phyloP scores from a whole-genome alignment of 2,113 vertebrate species.

The Recurvirostra avosetta region DNA sequence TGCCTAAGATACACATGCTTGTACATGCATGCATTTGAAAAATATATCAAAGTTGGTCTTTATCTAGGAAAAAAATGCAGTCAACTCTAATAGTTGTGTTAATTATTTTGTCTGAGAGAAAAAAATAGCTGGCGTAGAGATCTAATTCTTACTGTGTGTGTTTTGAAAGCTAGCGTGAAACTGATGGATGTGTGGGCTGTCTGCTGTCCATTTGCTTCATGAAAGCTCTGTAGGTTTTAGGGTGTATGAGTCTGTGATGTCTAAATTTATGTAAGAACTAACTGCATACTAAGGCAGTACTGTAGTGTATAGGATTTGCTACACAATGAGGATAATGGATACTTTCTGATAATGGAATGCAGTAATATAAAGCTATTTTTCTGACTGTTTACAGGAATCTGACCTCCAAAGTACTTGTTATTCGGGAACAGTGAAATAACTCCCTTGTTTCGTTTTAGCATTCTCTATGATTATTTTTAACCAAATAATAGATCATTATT shows the following conservation, averaged over 20 bases:
- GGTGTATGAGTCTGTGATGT: background rate
- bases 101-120: constrained; percentile 41
- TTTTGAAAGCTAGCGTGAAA: background rate
- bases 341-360: background rate
- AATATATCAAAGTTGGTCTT: background rate
- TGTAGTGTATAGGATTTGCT: background rate
- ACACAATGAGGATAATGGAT: background rate
- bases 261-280: background rate
- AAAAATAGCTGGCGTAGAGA: background rate
- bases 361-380: background rate
- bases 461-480: background rate
- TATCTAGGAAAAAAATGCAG: background rate
- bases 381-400: background rate
- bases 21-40: background rate
- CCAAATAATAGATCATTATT: background rate
- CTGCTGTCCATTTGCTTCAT: background rate
- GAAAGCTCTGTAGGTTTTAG: background rate
- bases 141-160: background rate
- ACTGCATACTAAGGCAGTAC: background rate
- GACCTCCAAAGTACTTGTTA: background rate
- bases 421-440: background rate
- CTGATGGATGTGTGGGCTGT: background rate
- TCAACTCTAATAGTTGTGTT: background rate
- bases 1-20: background rate
- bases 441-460: background rate